Conservation (phyloP, 2,888 invertebrate species). For the Phymatocera aterrima region DNA sequence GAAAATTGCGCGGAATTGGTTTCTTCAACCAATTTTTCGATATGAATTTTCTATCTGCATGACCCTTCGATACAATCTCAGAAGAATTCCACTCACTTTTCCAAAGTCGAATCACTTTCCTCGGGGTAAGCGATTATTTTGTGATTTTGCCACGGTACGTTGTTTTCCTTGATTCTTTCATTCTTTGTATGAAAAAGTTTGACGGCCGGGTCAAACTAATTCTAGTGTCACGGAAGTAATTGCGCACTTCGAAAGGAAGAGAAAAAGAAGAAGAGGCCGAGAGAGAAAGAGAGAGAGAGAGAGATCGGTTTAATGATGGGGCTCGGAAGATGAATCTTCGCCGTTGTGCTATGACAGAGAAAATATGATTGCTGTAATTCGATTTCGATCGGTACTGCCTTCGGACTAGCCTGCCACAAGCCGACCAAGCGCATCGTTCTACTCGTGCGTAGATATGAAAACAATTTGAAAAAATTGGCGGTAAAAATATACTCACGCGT, state of each 20-base stretch:
- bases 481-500: background rate
- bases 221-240: slow-evolving; percentile 13
- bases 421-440: background rate
- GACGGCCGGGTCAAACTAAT: background rate
- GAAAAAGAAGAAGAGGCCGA: background rate
- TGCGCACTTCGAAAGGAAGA: background rate
- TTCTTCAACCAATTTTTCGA: too few relatives aligned
- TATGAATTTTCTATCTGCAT: too few relatives aligned
- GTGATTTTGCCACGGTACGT: too few relatives aligned
- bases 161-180: too few relatives aligned
- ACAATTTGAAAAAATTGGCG: background rate
- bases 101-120: too few relatives aligned
- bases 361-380: slow-evolving; percentile 45
- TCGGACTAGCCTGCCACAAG: background rate
- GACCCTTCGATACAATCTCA: too few relatives aligned
- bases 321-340: slow-evolving; percentile 37
- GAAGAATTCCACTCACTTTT: too few relatives aligned
- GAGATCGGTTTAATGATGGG: slow-evolving; percentile 30
- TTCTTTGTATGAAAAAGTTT: background rate
- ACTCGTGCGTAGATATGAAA: background rate
- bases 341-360: slow-evolving; percentile 31
- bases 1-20: too few relatives aligned
- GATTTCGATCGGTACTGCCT: slow-evolving; percentile 39
- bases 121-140: too few relatives aligned
- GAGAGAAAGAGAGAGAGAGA: background rate